phyloP scores from a whole-genome alignment of 30 jellyfish, hydroid and myxozoan genomes.

The Rhopilema esculentum region DNA sequence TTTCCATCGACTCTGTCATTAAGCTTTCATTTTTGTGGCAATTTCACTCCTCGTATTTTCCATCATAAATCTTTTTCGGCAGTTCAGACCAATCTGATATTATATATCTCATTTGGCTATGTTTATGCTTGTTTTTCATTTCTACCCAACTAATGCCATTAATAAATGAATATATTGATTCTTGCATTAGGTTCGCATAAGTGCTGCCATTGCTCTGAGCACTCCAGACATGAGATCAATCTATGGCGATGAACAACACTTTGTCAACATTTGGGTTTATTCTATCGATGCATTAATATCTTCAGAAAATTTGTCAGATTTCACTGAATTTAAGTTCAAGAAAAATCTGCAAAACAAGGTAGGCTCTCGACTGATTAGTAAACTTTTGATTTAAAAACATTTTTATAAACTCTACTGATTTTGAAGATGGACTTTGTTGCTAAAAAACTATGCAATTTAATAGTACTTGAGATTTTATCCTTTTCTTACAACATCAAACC shows the following conservation, averaged over 20 bases:
- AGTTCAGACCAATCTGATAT: too few relatives aligned
- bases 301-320: constrained; percentile 88
- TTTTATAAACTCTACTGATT: neutral
- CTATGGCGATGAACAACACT: constrained; percentile 66
- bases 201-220: constrained; percentile 93
- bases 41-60: neutral
- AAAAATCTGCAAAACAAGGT: constrained; percentile 86
- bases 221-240: constrained; percentile 43
- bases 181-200: constrained; percentile 81
- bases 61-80: neutral
- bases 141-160: too few relatives aligned
- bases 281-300: constrained; percentile 73
- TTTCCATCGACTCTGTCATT: neutral
- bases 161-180: too few relatives aligned
- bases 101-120: too few relatives aligned
- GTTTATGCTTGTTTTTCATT: too few relatives aligned
- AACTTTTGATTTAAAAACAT: neutral
- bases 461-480: neutral
- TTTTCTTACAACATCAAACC: neutral
- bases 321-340: constrained; percentile 92
- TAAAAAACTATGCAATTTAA: too few relatives aligned
- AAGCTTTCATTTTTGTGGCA: neutral
- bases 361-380: neutral
- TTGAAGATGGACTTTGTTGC: too few relatives aligned
- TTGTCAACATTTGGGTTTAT: constrained; percentile 62